Evolutionary conservation across 2,113 vertebrate genomes (phyloP).

Genomic region (Seriola quinqueradiata): DNA sequence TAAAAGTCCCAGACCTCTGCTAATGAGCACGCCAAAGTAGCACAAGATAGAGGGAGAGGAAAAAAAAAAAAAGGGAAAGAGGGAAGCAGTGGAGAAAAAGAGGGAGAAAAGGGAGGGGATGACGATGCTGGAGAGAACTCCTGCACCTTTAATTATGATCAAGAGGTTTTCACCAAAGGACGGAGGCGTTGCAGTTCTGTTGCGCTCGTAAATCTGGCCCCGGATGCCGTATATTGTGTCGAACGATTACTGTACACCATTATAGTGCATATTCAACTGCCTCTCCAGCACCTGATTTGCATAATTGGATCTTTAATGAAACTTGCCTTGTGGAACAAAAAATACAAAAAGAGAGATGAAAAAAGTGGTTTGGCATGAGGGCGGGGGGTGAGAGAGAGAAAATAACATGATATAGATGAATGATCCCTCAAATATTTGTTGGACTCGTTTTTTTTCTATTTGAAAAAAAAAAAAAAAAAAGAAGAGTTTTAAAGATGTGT

Average conservation of each 20-base stretch:
- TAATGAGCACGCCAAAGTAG: slow-evolving; percentile 65
- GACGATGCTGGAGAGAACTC: slow-evolving; percentile 86
- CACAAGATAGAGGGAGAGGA: slow-evolving; percentile 58
- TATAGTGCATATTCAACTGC: slow-evolving; percentile 91
- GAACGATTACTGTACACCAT: slow-evolving; percentile 92
- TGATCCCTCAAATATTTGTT: slow-evolving; percentile 42
- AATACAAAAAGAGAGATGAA: slow-evolving; percentile 68
- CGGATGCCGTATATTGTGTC: slow-evolving; percentile 89
- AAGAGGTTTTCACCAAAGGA: slow-evolving; percentile 92
- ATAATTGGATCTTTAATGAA: slow-evolving; percentile 98
- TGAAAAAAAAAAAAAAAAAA: neutral
- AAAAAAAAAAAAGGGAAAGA: neutral
- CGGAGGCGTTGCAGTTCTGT: slow-evolving; percentile 91
- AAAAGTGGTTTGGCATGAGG: slow-evolving; percentile 52
- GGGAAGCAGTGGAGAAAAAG: slow-evolving; percentile 21
- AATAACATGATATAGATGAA: slow-evolving; percentile 53
- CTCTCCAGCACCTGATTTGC: slow-evolving; percentile 92
- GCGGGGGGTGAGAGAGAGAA: slow-evolving; percentile 20
- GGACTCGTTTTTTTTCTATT: neutral
- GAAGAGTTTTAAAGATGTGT: slow-evolving; percentile 2
- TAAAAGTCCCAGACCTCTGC: slow-evolving; percentile 61
- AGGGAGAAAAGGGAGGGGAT: slow-evolving; percentile 19
- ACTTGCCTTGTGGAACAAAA: slow-evolving; percentile 90
- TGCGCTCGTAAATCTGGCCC: slow-evolving; percentile 93
- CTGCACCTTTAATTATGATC: slow-evolving; percentile 98